Base-by-base conservation (phyloP, 1,140 invertebrate genomes). In the Orchesella cincta region DNA sequence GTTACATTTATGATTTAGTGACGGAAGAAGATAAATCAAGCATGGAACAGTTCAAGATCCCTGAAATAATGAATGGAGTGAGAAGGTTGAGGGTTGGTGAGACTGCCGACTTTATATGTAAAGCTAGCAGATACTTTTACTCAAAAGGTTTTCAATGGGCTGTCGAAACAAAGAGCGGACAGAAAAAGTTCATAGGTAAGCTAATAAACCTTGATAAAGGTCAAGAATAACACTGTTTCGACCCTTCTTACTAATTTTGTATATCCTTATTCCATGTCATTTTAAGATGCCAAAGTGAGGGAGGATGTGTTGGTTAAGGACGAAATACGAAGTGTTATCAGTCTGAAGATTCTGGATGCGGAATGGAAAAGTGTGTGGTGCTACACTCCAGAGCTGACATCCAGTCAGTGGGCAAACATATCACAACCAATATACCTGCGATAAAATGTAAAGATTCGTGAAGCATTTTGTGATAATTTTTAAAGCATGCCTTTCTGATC, bases 281-380 rank as follows among this genome's bases (percentile, higher is more conserved):
- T 1, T 33, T 2, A 18, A 77, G 76, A 77, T 46, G n/a, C 52
- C 18, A 77, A 77, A 77, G 34, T 74, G 0, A n/a, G 73, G 1
- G 76, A 77, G 36, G 76, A 77, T 26, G 76, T 74, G 5, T 74
- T 73, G 26, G 73, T 46, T 46, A 74, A 74, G 33, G 73, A 77
- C 29, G 76, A 77, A 70, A 29, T 67, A 29, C 2, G 62, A 67
- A 67, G 62, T 33, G n/a, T 67, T n/a, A 29, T 67, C 29, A 67
- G 33, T 67, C 23, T 67, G 31, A 67, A 67, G n/a, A 67, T 67
- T 23, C 31, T 67, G 31, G 62, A 67, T 67, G 62, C 62, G 16
- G 73, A 78, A 28, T 78, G 77, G 77, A 78, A 78, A 70, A 57
- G 73, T 23, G 77, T 78, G 12, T 78, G 77, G 77, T 78, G 77